Evolutionary conservation across 2,113 vertebrate species (phyloP), one percentile per base, ranked within the genome.

Genomic region (Trogon surrucura): DNA sequence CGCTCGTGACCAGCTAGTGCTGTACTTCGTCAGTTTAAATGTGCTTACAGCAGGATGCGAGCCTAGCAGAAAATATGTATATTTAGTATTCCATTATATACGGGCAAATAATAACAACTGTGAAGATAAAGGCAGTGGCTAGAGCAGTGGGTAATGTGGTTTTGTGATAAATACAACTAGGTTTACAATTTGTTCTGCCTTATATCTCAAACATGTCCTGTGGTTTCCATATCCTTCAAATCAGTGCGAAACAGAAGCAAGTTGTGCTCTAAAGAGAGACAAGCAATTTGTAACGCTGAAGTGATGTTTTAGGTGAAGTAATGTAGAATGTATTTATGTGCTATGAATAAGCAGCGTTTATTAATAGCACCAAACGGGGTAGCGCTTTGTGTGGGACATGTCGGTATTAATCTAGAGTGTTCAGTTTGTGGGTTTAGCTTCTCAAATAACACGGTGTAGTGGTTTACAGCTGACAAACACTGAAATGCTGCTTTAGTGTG

Each of bases 181-280:
- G 30, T 74, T 89, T 86, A 41, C 61, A 48, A 11, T 90, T 90
- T 80, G 41, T 85, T 86, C 74, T 95, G 81, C 85, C 25, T 69
- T 87, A 9, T 30, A 72, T 89, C 84, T 92, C 53, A 30, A 3
- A 26, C 6, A 0, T 16, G 23, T 90, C 88, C 75, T 54, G 60
- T 88, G 90, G 65, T 74, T 96, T 90, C 80, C 38, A 7, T 71
- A 53, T 80, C 85, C 88, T 71, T 89, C 69, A 77, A 83, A 94
- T 83, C 88, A 21, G 48, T 51, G 74, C 83, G 93, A 80, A 91
- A 70, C 4, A 7, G 74, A 66, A 91, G 30, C 47, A 51, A 64
- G 88, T 84, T 84, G 84, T 56, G 50, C 41, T 89, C 45, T 50
- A 8, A 57, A 56, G 51, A 26, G 50, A 92, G 84, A 65, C 77